These are phyloP conservation scores for Hippocampus mohnikei DNA, from an alignment of 2,113 vertebrate genomes.

Conservation along the genomic window DNA sequence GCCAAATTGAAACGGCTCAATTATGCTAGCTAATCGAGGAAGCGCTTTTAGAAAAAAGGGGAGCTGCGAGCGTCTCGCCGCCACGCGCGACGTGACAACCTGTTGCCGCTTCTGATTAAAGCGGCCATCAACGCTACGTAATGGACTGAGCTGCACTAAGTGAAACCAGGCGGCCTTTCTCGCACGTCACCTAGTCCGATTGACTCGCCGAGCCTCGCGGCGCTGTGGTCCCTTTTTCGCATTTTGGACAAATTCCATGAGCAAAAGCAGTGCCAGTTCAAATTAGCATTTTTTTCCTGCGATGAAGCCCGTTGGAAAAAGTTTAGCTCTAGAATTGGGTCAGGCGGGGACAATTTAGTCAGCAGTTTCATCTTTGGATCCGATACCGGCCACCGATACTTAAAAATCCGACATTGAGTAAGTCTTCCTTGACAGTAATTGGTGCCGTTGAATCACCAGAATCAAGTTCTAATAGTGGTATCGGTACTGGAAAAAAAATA, in stretches of 20 bases:
- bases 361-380: neutral
- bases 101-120: conserved; percentile 31
- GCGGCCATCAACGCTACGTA: conserved; percentile 1
- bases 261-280: neutral
- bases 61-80: neutral
- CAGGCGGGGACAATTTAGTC: neutral
- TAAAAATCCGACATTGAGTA: no score
- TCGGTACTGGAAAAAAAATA: no score
- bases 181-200: neutral
- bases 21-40: conserved; percentile 19
- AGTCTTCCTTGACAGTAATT: no score
- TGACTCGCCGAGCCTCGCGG: neutral
- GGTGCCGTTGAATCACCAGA: no score
- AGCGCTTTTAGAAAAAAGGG: conserved; percentile 2
- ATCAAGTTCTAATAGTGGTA: no score
- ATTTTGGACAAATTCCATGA: neutral
- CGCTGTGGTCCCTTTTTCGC: neutral
- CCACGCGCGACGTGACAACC: neutral
- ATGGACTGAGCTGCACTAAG: conserved; percentile 1
- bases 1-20: conserved; percentile 10
- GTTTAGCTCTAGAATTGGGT: neutral
- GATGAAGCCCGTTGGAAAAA: neutral
- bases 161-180: conserved; percentile 18
- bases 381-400: no score
- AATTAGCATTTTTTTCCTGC: neutral